Evolutionary conservation across 2,888 invertebrate species (phyloP), one percentile per base, ranked within the genome.

Genomic region (Tiphia femorata): DNA sequence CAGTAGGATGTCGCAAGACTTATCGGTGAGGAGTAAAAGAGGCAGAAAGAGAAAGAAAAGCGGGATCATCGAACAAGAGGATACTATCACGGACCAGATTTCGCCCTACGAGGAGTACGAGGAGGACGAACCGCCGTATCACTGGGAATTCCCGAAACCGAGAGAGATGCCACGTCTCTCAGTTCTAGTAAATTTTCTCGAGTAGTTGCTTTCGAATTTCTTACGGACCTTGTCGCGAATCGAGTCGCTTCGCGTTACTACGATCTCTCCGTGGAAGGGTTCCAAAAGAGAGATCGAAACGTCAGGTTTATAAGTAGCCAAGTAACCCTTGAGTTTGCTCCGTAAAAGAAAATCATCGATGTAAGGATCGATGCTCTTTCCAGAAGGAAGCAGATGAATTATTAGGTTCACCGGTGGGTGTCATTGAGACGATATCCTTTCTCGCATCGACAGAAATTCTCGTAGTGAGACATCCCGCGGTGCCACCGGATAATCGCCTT

Each of bases 41-140:
- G 27, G 7, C 25, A 43, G 12, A 27, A 43, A 12, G n/a, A 17
- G 29, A n/a, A 23, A 46, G 25, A 12, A 12, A 14, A 20, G 10
- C 16, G 14, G 30, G 10, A 8, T 33, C n/a, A 29, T 5, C 23
- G 37, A 41, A 17, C 29, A 12, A 8, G 19, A 35, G 7, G n/a
- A 20, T 8, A 2, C 20, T 10, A 19, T 49, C 14, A 1, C 2
- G 3, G 20, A 5, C 12, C 41, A 3, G 40, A 38, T 1, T 16
- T 21, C 2, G 38, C 12, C n/a, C 3, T 60, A 56, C 51, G 58
- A 52, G 4, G 56, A 63, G 38, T 60, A 60, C 12, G 52, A 61
- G 2, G 65, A 65, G 8, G 54, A 63, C 7, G 12, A 59, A 4
- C 20, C 30, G 3, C 5, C 19, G 20, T 41, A 7, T 25, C 2